Conservation (phyloP, 2,888 invertebrate species). For the Gerris lacustris region DNA sequence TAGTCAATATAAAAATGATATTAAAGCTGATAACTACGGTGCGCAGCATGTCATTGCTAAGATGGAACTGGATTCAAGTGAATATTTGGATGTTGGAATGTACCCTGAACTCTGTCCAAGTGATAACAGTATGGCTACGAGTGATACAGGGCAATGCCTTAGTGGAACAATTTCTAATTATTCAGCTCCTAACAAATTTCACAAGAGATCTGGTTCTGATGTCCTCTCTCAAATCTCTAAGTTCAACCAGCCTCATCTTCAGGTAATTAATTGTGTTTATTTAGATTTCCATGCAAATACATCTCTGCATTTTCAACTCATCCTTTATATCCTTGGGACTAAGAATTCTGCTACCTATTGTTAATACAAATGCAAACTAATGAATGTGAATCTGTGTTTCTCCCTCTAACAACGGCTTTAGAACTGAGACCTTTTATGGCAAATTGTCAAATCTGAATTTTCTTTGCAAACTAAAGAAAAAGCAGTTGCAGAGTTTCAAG, state of each 20-base stretch:
- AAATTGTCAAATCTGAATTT: too few relatives aligned
- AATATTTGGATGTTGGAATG: neutral
- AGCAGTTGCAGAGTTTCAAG: too few relatives aligned
- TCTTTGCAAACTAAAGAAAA: too few relatives aligned
- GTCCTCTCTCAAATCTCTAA: neutral
- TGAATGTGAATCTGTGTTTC: too few relatives aligned
- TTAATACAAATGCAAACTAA: too few relatives aligned
- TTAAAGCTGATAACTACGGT: neutral
- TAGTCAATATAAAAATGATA: neutral
- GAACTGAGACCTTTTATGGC: too few relatives aligned
- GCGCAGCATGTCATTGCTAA: neutral
- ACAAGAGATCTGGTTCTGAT: conserved; percentile 2
- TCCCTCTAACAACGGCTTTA: too few relatives aligned
- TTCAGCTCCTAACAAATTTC: neutral
- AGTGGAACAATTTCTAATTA: neutral
- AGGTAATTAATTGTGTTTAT: neutral
- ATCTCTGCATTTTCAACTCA: too few relatives aligned
- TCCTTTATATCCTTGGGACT: too few relatives aligned
- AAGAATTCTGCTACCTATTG: too few relatives aligned
- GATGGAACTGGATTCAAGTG: neutral
- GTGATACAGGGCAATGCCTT: neutral
- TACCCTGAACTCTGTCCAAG: neutral
- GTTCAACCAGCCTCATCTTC: neutral
- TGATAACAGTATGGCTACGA: neutral
- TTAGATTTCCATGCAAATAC: too few relatives aligned